Conservation (phyloP, 2,113 vertebrate genomes). For the Macaca nemestrina region DNA sequence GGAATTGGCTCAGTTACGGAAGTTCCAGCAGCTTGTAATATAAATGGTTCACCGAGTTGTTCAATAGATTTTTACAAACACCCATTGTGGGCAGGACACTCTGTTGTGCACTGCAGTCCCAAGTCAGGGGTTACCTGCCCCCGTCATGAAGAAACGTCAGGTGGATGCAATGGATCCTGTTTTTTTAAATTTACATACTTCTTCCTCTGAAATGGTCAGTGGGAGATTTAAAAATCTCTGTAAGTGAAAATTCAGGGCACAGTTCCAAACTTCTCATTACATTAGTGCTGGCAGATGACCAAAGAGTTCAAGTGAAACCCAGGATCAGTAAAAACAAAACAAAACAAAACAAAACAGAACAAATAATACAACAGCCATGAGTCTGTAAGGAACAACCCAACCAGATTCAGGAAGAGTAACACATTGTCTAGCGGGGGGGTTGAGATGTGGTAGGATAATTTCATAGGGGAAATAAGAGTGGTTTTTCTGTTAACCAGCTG, state of each 20-base stretch:
- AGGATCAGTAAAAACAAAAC: neutral
- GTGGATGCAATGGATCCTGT: neutral
- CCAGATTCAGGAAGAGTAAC: neutral
- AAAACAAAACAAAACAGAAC: neutral
- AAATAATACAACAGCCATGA: neutral
- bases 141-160: neutral
- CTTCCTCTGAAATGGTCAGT: slow-evolving; percentile 33
- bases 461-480: neutral
- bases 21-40: slow-evolving; percentile 10
- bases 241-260: slow-evolving; percentile 47
- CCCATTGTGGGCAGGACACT: neutral
- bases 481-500: neutral
- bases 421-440: neutral
- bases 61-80: neutral
- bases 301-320: slow-evolving; percentile 34
- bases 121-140: neutral
- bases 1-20: slow-evolving; percentile 9
- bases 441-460: neutral
- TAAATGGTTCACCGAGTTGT: neutral
- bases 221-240: slow-evolving; percentile 41
- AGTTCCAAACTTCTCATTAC: slow-evolving; percentile 64
- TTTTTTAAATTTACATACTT: slow-evolving; percentile 5
- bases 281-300: slow-evolving; percentile 50
- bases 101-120: neutral
- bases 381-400: neutral